Evolutionary conservation across 2,888 invertebrate species (phyloP).

Genomic region (Tethea ocularis): DNA sequence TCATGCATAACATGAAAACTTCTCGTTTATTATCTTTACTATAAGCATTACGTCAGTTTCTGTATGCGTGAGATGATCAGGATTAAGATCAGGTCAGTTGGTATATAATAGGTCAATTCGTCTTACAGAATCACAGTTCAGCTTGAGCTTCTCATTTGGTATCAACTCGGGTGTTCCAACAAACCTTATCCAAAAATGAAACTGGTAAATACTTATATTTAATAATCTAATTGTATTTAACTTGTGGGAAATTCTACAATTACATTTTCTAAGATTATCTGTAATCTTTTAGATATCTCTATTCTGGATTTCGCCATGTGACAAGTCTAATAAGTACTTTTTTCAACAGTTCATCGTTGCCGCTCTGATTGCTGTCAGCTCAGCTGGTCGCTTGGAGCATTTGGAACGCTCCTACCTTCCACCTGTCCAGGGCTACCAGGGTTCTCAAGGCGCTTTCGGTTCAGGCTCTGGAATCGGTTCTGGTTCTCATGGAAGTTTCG

Average conservation of each 20-base stretch:
- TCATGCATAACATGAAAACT: conserved; percentile 48
- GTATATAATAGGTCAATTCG: conserved; percentile 73
- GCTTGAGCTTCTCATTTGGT: conserved; percentile 49
- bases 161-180: conserved; percentile 28
- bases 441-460: conserved; percentile 17
- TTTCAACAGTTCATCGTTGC: conserved; percentile 65
- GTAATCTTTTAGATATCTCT: neutral
- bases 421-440: conserved; percentile 47
- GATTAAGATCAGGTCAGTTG: conserved; percentile 57
- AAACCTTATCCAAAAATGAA: conserved; percentile 62
- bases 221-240: neutral
- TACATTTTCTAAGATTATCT: neutral
- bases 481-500: conserved; percentile 23
- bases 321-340: conserved; percentile 3
- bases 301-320: neutral
- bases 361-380: conserved; percentile 60
- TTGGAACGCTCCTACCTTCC: conserved; percentile 73
- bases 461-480: conserved; percentile 18
- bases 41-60: conserved; percentile 60
- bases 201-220: conserved; percentile 67
- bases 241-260: neutral
- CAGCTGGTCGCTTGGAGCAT: conserved; percentile 71
- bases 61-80: conserved; percentile 56
- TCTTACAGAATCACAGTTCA: conserved; percentile 53
- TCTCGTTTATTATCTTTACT: conserved; percentile 46